Percentiles rank a stretch among this genome's conserved stretches.
Conservation (phyloP, 1,140 invertebrate genomes). For the Panagrolaimus sp. region DNA sequence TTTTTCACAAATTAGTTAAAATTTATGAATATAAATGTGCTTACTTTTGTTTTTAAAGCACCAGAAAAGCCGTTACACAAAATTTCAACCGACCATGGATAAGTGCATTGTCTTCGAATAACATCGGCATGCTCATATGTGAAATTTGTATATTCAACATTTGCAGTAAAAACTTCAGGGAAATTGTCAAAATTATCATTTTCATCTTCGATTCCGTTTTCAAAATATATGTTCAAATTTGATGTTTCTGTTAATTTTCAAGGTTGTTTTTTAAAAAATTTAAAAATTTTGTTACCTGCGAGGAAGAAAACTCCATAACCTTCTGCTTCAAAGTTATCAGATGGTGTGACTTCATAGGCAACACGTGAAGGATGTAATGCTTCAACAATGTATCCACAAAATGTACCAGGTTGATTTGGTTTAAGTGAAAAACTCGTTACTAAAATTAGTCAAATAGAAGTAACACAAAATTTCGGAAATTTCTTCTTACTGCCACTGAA, state of each 20-base stretch:
- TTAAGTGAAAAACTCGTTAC: too few relatives aligned
- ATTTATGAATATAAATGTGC: not conserved
- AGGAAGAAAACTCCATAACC: not conserved
- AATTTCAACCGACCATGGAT: slow-evolving; percentile 8
- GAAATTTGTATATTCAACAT: not conserved
- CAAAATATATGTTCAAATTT: not conserved
- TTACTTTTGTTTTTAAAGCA: slow-evolving; percentile 9
- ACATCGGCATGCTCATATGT: not conserved
- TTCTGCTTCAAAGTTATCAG: not conserved
- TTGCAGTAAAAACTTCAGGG: not conserved
- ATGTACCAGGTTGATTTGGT: not conserved
- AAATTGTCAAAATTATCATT: not conserved
- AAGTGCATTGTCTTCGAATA: not conserved
- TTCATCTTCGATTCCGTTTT: not conserved
- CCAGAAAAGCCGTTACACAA: not conserved
- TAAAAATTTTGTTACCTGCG: not conserved
- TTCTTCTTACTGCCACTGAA: too few relatives aligned
- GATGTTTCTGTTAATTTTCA: not conserved
- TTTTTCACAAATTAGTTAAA: not conserved
- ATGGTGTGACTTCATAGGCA: not conserved
- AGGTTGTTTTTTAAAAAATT: not conserved
- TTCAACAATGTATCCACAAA: slow-evolving; percentile 13
- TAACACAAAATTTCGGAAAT: too few relatives aligned
- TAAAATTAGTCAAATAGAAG: too few relatives aligned
- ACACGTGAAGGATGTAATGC: not conserved